phyloP scores from a whole-genome alignment of 2,113 vertebrate genomes.

The Lanius ludovicianus region DNA sequence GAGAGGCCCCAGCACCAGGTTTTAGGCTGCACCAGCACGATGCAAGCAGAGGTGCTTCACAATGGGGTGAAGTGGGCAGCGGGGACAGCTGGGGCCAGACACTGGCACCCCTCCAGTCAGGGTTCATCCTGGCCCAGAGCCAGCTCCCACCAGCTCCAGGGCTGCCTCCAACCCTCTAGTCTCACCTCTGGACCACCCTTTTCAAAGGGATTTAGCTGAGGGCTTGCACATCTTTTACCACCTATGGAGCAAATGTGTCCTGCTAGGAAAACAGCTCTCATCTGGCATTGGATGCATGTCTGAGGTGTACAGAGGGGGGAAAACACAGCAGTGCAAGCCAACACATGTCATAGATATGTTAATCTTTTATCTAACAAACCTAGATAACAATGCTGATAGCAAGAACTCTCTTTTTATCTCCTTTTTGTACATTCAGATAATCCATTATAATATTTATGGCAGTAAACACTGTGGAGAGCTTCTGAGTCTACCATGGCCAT shows the following conservation, averaged over 20 bases:
- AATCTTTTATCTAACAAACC: conserved; percentile 31
- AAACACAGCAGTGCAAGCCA: neutral
- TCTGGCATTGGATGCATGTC: neutral
- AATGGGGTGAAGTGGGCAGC: neutral
- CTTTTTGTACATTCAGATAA: neutral
- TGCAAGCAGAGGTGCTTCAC: neutral
- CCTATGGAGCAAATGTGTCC: neutral
- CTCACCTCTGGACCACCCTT: neutral
- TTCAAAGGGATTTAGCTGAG: neutral
- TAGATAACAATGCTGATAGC: neutral
- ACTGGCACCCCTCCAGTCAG: neutral
- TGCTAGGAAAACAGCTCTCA: neutral
- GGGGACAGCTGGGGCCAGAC: neutral
- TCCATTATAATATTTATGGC: neutral
- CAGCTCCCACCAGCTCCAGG: fast-evolving
- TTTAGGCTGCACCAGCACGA: neutral
- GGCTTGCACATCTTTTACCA: neutral
- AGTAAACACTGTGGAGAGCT: neutral
- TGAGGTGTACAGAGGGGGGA: neutral
- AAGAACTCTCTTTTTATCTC: neutral
- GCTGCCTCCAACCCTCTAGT: neutral
- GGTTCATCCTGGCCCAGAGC: fast-evolving
- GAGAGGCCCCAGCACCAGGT: neutral
- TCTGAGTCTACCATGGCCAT: fast-evolving
- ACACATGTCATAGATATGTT: neutral